phyloP scores from a whole-genome alignment of 2,797 vertebrate species.

The Argyrosomus regius region DNA sequence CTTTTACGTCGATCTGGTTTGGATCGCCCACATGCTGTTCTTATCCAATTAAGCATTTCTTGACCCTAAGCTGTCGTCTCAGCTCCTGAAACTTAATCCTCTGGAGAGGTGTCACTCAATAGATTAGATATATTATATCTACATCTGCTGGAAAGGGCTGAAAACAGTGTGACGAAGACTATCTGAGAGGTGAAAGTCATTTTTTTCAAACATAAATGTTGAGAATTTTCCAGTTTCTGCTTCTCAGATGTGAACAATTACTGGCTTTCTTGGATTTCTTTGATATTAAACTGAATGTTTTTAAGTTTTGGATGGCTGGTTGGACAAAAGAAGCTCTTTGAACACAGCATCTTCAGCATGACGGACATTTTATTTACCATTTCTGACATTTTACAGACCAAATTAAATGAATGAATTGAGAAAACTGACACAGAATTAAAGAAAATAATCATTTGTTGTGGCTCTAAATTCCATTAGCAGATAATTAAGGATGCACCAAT shows the following conservation, averaged over 20 bases:
- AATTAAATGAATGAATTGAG: background rate
- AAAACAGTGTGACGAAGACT: background rate
- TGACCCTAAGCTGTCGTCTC: constrained; percentile 26
- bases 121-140: constrained; percentile 12
- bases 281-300: background rate
- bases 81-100: constrained; percentile 30
- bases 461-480: too few species aligned
- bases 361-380: background rate
- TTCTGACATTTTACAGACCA: background rate
- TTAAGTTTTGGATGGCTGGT: background rate
- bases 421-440: background rate
- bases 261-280: background rate
- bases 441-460: too few species aligned
- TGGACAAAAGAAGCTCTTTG: background rate
- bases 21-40: constrained; percentile 9
- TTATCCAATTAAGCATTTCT: background rate
- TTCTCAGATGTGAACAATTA: background rate
- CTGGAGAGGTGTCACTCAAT: constrained; percentile 7
- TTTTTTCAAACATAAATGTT: background rate
- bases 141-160: background rate
- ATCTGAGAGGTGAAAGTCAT: too few species aligned
- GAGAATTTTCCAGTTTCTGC: background rate
- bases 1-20: constrained; percentile 28
- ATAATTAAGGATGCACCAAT: too few species aligned
- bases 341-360: background rate